Evolutionary conservation across 2,888 invertebrate species (phyloP).

Genomic region (Microctonus brassicae): DNA sequence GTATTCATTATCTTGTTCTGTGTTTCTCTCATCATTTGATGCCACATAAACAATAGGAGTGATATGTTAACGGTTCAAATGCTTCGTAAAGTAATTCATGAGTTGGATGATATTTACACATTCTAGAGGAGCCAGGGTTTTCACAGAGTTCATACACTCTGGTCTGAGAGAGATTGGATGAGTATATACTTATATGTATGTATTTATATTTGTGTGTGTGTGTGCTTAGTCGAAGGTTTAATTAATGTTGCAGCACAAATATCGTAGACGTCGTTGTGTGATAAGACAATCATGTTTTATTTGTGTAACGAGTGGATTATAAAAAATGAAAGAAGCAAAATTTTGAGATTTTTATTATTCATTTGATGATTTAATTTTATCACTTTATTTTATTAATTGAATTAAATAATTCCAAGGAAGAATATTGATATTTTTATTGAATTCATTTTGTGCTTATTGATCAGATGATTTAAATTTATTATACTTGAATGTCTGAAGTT

Average conservation of each 20-base stretch:
- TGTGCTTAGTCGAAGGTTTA: conserved; percentile 42
- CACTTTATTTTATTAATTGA: too few species aligned
- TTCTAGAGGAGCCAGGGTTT: background rate
- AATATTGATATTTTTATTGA: too few species aligned
- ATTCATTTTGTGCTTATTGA: too few species aligned
- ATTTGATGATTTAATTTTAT: too few species aligned
- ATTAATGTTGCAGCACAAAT: conserved; percentile 52
- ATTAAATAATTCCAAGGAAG: too few species aligned
- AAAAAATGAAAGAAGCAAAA: too few species aligned
- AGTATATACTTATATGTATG: too few species aligned
- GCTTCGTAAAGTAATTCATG: conserved; percentile 22
- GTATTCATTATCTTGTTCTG: too few species aligned
- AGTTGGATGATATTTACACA: conserved; percentile 28
- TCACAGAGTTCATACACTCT: conserved; percentile 9
- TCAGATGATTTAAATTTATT: too few species aligned
- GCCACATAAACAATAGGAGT: conserved; percentile 9
- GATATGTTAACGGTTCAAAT: conserved; percentile 10
- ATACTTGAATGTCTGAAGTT: too few species aligned
- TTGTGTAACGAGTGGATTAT: background rate
- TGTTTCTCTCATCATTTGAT: too few species aligned
- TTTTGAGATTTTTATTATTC: too few species aligned
- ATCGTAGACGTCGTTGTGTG: conserved; percentile 13
- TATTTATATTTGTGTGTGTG: background rate
- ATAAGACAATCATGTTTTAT: conserved; percentile 12
- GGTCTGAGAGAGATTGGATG: background rate